A percentile compares a stretch with the other conserved stretches of the same genome.
phyloP scores from a whole-genome alignment of 2,113 vertebrate species.

The Pavo muticus region DNA sequence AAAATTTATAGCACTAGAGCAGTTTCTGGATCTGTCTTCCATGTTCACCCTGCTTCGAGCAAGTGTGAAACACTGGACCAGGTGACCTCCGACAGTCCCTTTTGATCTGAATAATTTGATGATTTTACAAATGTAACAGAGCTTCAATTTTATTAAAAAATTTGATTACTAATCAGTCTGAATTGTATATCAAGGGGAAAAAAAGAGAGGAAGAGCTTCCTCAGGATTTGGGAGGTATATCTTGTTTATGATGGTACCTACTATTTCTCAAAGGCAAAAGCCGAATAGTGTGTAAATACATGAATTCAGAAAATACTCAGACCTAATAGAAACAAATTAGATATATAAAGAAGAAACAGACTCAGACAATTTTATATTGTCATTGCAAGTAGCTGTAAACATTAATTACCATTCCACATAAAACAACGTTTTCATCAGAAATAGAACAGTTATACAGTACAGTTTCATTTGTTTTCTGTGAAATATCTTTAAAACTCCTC shows the following conservation, averaged over 20 bases:
- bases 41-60: neutral
- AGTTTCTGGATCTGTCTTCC: neutral
- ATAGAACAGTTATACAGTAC: neutral
- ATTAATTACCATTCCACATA: neutral
- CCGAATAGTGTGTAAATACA: neutral
- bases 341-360: neutral
- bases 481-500: neutral
- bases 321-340: neutral
- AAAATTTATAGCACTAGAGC: neutral
- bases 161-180: neutral
- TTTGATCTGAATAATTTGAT: neutral
- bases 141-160: neutral
- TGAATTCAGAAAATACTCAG: neutral
- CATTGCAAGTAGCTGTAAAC: neutral
- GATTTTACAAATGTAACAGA: neutral
- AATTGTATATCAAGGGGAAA: neutral
- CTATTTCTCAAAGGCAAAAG: neutral
- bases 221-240: neutral
- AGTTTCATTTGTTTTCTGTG: neutral
- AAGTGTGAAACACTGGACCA: neutral
- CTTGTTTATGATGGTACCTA: neutral
- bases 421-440: neutral
- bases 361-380: neutral
- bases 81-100: neutral
- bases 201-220: neutral